These are phyloP conservation scores for Vanessa cardui DNA, from an alignment of 2,888 invertebrate species.

Conservation along the genomic window DNA sequence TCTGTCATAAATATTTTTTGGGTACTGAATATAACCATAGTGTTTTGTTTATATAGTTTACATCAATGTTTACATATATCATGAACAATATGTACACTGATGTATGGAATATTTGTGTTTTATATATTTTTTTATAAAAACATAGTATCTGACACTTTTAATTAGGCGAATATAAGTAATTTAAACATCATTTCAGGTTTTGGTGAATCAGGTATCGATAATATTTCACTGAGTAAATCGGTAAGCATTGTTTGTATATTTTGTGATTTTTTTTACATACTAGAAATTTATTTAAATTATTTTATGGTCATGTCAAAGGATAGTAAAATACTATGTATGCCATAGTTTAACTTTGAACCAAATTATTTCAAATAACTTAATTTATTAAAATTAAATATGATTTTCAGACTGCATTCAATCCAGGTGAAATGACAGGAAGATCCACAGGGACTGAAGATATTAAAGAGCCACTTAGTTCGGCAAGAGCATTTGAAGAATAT, in stretches of 20 bases:
- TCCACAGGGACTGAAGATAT: constrained; percentile 67
- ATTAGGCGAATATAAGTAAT: neutral
- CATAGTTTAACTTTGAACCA: no score
- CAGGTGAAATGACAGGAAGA: constrained; percentile 74
- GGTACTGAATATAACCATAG: neutral
- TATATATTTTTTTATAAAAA: no score
- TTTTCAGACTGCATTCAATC: constrained; percentile 67
- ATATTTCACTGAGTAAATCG: constrained; percentile 62
- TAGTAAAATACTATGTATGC: no score
- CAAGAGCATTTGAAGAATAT: constrained; percentile 45
- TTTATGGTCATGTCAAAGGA: no score
- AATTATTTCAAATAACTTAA: no score
- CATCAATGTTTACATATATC: no score
- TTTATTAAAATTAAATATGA: neutral
- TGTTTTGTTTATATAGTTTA: neutral
- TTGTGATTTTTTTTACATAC: neutral
- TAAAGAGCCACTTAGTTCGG: constrained; percentile 17
- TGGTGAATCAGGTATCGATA: constrained; percentile 62
- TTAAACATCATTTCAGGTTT: constrained; percentile 53
- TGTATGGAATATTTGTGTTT: no score
- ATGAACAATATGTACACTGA: no score
- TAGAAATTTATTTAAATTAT: no score
- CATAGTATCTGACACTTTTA: no score
- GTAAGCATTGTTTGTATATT: constrained; percentile 51
- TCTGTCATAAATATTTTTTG: no score